phyloP scores from a whole-genome alignment of 2,888 invertebrate genomes.

The Bembecia ichneumoniformis region DNA sequence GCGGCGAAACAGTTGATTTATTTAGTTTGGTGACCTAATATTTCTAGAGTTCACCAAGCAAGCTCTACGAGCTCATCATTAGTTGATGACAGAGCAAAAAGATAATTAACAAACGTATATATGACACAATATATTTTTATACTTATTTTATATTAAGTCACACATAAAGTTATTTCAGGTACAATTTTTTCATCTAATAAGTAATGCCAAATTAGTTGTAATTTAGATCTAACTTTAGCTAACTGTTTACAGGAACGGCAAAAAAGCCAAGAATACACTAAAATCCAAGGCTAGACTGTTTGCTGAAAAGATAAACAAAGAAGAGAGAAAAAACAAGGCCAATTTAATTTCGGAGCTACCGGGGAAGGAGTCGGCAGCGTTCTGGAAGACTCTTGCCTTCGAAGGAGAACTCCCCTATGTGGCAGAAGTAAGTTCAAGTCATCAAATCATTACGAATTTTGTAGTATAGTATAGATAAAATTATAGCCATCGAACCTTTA shows the following conservation, averaged over 20 bases:
- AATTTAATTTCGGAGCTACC: constrained; percentile 89
- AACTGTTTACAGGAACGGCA: constrained; percentile 70
- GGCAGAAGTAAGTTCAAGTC: constrained; percentile 29
- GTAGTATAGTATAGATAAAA: not conserved
- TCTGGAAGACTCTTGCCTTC: constrained; percentile 83
- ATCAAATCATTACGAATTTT: not conserved
- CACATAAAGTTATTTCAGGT: too few species aligned
- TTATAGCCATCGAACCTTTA: constrained; percentile 3
- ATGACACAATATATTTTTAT: too few species aligned
- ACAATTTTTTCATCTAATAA: too few species aligned
- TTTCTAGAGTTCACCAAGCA: too few species aligned
- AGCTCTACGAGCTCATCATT: too few species aligned
- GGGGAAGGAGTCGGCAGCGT: constrained; percentile 86
- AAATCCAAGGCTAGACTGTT: constrained; percentile 91
- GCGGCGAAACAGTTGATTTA: too few species aligned
- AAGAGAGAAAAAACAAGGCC: constrained; percentile 95
- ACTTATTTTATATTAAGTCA: too few species aligned
- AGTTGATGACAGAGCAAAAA: too few species aligned
- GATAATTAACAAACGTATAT: too few species aligned
- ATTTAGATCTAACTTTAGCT: too few species aligned
- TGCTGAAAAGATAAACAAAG: constrained; percentile 98
- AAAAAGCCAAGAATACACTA: constrained; percentile 87
- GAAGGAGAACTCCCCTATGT: constrained; percentile 61
- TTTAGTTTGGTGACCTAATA: too few species aligned
- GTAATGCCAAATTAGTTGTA: too few species aligned